Conservation (phyloP, 2,797 vertebrate genomes). For the Typhlichthys eigenmanni region DNA sequence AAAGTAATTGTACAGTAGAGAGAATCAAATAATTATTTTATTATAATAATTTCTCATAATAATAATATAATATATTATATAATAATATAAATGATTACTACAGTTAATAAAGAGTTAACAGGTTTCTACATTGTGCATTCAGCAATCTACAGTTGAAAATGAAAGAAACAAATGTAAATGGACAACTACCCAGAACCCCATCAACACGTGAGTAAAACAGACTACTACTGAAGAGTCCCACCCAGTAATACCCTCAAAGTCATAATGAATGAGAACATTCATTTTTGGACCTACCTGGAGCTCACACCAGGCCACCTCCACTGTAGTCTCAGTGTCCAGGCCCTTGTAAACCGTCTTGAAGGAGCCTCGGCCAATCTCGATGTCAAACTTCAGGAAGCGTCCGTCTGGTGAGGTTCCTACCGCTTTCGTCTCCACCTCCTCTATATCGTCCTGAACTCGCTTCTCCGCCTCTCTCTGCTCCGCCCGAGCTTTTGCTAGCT, state of each 20-base stretch:
- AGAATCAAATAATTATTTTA: too few relatives aligned
- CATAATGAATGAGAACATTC: too few relatives aligned
- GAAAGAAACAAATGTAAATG: too few relatives aligned
- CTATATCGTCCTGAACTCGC: slow-evolving; percentile 85
- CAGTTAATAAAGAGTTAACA: too few relatives aligned
- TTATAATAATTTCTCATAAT: too few relatives aligned
- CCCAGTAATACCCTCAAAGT: background rate
- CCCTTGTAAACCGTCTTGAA: slow-evolving; percentile 99
- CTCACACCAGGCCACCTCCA: slow-evolving; percentile 99
- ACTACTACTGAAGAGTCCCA: slow-evolving; percentile 40
- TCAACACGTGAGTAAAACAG: slow-evolving; percentile 61
- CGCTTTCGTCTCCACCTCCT: slow-evolving; percentile 96
- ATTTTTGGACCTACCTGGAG: slow-evolving; percentile 85
- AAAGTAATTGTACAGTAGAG: too few relatives aligned
- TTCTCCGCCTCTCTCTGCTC: slow-evolving; percentile 78
- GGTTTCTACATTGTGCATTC: too few relatives aligned
- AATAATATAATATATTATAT: too few relatives aligned
- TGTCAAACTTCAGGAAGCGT: slow-evolving; percentile 97
- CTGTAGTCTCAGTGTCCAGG: slow-evolving; percentile 96
- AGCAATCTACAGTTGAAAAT: too few relatives aligned
- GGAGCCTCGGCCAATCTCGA: slow-evolving; percentile 96
- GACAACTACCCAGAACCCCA: too few relatives aligned
- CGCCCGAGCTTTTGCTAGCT: slow-evolving; percentile 68
- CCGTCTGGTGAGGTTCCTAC: slow-evolving; percentile 94
- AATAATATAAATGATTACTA: too few relatives aligned